These are phyloP conservation scores for Valencia hispanica DNA, from an alignment of 2,797 vertebrate genomes.

Conservation along the genomic window DNA sequence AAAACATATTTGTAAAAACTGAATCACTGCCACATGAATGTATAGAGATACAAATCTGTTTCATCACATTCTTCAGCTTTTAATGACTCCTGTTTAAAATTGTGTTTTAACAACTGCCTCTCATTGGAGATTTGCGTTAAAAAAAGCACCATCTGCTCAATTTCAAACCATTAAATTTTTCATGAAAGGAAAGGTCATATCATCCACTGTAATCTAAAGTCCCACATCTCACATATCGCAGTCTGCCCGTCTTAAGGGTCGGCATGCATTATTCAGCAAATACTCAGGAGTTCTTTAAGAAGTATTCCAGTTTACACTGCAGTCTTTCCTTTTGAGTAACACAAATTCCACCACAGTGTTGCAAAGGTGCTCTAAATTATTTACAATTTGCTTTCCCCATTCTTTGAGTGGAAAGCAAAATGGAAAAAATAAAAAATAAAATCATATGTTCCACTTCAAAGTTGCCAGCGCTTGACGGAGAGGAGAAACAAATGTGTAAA, in stretches of 20 bases:
- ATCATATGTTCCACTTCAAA: conserved; percentile 35
- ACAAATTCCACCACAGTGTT: conserved; percentile 64
- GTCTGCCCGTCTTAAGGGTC: conserved; percentile 70
- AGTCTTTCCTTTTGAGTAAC: conserved; percentile 70
- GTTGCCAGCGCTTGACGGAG: conserved; percentile 33
- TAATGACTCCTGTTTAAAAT: conserved; percentile 19
- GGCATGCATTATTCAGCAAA: conserved; percentile 81
- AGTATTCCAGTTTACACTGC: conserved; percentile 59
- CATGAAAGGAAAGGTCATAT: conserved; percentile 80
- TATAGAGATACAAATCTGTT: conserved; percentile 4
- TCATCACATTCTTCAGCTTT: conserved; percentile 8
- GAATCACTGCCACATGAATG: conserved; percentile 5
- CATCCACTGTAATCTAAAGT: conserved; percentile 79
- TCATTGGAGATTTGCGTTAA: conserved; percentile 53
- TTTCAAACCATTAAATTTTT: conserved; percentile 80
- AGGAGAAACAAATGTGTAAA: conserved; percentile 21
- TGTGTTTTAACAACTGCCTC: conserved; percentile 22
- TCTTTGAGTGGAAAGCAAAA: conserved; percentile 24
- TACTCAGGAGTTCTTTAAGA: conserved; percentile 65
- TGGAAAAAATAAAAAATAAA: conserved; percentile 5
- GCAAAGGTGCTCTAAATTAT: conserved; percentile 74
- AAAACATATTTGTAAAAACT: conserved; percentile 16
- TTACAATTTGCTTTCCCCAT: conserved; percentile 56
- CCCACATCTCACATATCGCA: conserved; percentile 70
- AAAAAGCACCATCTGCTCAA: conserved; percentile 80